Conservation (phyloP, 1,140 invertebrate genomes). For the Drosophila leontia region DNA sequence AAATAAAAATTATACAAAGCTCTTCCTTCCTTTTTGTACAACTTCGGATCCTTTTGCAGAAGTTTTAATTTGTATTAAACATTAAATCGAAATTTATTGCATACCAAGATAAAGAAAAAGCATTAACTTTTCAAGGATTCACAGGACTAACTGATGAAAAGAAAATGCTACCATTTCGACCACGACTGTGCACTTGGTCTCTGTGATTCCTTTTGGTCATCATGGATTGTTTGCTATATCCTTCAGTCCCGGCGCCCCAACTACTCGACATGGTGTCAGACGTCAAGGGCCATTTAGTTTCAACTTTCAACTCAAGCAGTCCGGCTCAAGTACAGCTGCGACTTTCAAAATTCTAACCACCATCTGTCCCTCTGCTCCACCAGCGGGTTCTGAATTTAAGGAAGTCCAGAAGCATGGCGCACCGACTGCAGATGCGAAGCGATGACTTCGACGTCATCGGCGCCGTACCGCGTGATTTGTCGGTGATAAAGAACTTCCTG, state of each 20-base stretch:
- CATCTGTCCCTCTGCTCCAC: not conserved
- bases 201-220: not conserved
- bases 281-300: conserved; percentile 11
- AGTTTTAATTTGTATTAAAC: not conserved
- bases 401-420: conserved; percentile 43
- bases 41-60: too few relatives aligned
- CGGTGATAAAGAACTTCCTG: conserved; percentile 71
- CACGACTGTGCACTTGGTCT: not conserved
- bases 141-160: not conserved
- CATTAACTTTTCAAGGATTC: not conserved
- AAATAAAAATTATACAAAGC: too few relatives aligned
- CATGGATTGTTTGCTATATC: conserved; percentile 19
- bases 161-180: not conserved
- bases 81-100: not conserved
- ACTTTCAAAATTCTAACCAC: conserved; percentile 22
- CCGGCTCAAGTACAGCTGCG: not conserved
- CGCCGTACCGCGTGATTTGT: conserved; percentile 67
- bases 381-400: not conserved
- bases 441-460: conserved; percentile 72
- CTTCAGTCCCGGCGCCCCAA: conserved; percentile 12
- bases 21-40: too few relatives aligned
- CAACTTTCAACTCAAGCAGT: not conserved
- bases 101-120: too few relatives aligned
- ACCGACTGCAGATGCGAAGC: conserved; percentile 53
- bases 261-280: conserved; percentile 12